phyloP scores from a whole-genome alignment of 2,113 vertebrate species.

The Rhynchomys soricoides region DNA sequence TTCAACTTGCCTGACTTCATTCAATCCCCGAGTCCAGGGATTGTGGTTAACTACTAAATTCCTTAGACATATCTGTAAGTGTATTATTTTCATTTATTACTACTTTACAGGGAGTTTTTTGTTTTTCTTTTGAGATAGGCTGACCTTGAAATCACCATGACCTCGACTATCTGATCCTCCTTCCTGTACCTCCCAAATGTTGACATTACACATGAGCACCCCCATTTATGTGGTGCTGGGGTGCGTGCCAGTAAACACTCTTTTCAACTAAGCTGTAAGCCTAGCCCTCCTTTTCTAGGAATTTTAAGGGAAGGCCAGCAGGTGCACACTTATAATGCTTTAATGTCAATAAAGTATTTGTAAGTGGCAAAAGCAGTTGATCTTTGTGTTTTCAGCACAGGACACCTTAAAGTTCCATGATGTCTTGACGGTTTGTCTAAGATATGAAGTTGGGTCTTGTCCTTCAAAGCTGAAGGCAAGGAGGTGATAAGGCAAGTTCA shows the following conservation, averaged over 20 bases:
- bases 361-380: conserved; percentile 19
- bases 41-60: background rate
- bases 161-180: background rate
- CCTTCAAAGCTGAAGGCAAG: conserved; percentile 44
- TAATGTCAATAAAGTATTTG: background rate
- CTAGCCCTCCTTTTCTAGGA: background rate
- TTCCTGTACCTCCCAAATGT: background rate
- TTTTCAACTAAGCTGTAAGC: background rate
- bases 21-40: background rate
- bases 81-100: conserved; percentile 30
- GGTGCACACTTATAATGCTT: background rate
- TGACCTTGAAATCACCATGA: background rate
- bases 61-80: conserved; percentile 26
- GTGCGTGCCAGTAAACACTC: background rate
- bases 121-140: background rate
- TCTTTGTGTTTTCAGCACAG: background rate
- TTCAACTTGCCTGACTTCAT: background rate
- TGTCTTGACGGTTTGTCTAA: background rate
- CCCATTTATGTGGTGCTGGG: background rate
- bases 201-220: background rate
- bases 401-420: background rate
- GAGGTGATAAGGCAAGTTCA: background rate
- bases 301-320: conserved; percentile 1
- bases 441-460: background rate
- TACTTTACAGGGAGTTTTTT: background rate